Base-by-base conservation (phyloP, 2,113 vertebrate genomes). In the Proterorhinus semilunaris region DNA sequence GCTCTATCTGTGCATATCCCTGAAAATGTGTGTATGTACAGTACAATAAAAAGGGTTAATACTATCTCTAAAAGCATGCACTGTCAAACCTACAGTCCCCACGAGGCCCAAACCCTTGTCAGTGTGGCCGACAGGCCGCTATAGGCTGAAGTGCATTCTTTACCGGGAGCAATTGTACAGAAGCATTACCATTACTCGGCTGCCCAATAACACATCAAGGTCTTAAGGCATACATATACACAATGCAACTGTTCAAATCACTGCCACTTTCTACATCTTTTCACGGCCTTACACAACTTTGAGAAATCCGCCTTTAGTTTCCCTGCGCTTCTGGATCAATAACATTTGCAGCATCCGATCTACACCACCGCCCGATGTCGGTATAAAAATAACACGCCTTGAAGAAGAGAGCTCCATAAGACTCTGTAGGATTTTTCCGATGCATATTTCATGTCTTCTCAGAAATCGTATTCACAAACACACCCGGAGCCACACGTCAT, bases 11-110 rank as follows among this genome's bases (percentile, higher is more conserved):
- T n/a, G n/a, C n/a, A n/a, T n/a, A n/a, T n/a, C n/a, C n/a, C n/a
- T n/a, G n/a, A 66, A 62, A 66, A 54, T 61, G 52, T 10, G 10
- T 13, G 15, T 47, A 51, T 50, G 13, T 47, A 21, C 27, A 36
- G 53, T 55, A 55, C 62, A 65, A 71, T 62, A 36, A 36, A 36
- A 36, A 75, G 50, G 57, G 64, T 58, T 78, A 58, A 72, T 51
- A 72, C 1, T 9, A 51, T 9, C 3, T 53, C 53, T 62, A 2
- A 53, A 12, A 61, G 44, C 62, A 27, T 11, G 15, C 43, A 45
- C 43, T 61, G n/a, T 10, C 43, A 46, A 62, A 46, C 59, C 4
- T 62, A 46, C 9, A 5, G 15, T 16, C 44, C 59, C 21, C 44
- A 17, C n/a, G 46, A 62, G 59, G 59, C 43, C 27, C 12, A 58